A percentile compares a stretch with the other conserved stretches of the same genome.
Evolutionary conservation across 2,113 vertebrate species (phyloP).

Genomic region (Rhinolophus ferrumequinum): DNA sequence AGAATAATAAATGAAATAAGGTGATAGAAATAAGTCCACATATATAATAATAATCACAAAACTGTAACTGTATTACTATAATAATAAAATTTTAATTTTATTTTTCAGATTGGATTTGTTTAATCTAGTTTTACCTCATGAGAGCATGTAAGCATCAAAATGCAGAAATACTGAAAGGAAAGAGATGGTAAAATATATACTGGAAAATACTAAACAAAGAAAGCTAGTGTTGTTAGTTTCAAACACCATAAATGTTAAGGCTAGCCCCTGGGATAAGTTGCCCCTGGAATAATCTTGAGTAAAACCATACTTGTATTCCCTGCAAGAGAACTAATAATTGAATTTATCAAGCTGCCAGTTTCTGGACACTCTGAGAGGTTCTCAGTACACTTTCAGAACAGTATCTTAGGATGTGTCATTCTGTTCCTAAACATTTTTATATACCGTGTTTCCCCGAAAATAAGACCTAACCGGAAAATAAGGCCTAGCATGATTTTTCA

Average conservation of each 20-base stretch:
- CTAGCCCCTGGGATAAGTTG: neutral
- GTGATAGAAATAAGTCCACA: neutral
- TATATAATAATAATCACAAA: neutral
- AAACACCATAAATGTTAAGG: neutral
- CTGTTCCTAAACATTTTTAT: neutral
- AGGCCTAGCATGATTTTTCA: no score
- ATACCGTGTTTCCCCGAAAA: no score
- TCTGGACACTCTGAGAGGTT: neutral
- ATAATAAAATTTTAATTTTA: neutral
- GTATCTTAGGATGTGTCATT: neutral
- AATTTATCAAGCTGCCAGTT: neutral
- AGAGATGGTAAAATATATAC: neutral
- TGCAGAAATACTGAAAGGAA: neutral
- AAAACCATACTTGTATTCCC: neutral
- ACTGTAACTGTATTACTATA: neutral
- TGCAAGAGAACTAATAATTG: neutral
- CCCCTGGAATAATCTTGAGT: neutral
- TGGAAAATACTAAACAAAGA: neutral
- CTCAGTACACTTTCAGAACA: neutral
- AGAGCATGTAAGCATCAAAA: neutral
- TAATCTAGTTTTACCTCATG: neutral
- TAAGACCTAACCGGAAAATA: no score
- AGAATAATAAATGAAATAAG: slow-evolving; percentile 3
- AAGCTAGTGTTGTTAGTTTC: neutral
- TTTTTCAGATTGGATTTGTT: neutral